These are phyloP conservation scores for Ctenosaura bakeri DNA, from an alignment of 2,797 vertebrate species.

Conservation along the genomic window DNA sequence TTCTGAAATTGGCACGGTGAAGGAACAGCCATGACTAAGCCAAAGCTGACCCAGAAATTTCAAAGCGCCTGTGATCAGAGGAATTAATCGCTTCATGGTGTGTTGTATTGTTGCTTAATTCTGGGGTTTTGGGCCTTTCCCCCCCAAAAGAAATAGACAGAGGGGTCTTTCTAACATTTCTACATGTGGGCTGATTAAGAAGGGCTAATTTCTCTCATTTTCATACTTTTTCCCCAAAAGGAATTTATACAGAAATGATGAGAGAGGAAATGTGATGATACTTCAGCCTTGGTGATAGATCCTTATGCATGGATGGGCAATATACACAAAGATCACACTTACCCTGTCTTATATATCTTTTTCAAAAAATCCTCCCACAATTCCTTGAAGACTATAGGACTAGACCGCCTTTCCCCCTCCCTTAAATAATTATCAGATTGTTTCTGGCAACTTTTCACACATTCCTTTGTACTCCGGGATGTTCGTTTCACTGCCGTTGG, in stretches of 20 bases:
- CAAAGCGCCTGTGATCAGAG: neutral
- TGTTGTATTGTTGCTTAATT: slow-evolving; percentile 50
- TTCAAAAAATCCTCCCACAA: accelerated
- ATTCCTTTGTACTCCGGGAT: neutral
- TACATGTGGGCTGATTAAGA: neutral
- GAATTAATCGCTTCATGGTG: slow-evolving; percentile 55
- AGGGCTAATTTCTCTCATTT: slow-evolving; percentile 36
- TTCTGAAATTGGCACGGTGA: slow-evolving; percentile 19
- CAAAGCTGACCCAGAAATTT: neutral
- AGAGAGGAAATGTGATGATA: neutral
- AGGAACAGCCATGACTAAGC: slow-evolving; percentile 35
- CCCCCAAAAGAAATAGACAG: slow-evolving; percentile 10
- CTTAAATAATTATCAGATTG: neutral
- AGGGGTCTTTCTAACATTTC: slow-evolving; percentile 24
- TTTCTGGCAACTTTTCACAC: slow-evolving; percentile 7
- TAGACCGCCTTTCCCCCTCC: neutral
- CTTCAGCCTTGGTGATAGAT: neutral
- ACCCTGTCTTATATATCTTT: accelerated
- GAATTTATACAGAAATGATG: neutral
- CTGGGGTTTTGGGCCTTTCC: slow-evolving; percentile 34
- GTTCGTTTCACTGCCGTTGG: neutral
- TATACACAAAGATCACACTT: neutral
- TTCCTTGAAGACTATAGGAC: accelerated
- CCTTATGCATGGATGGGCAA: neutral
- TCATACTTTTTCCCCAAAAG: slow-evolving; percentile 32